phyloP scores from a whole-genome alignment of 92 coral and sea anemone genomes.

The Meandrina meandrites region DNA sequence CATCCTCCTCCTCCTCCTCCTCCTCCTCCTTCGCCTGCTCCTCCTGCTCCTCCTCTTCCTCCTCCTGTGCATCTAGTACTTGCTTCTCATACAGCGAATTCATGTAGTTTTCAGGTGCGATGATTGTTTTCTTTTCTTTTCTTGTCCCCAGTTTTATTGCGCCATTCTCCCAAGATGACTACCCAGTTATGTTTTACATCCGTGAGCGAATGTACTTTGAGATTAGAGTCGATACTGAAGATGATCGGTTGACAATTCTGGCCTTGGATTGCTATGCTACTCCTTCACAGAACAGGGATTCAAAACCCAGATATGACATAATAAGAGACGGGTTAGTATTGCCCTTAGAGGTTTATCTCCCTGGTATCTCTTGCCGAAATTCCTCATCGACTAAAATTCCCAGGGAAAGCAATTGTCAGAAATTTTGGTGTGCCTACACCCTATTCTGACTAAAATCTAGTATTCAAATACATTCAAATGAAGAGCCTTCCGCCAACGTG shows the following conservation, averaged over 20 bases:
- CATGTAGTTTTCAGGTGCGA: background rate
- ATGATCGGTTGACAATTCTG: slow-evolving; percentile 10
- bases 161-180: slow-evolving; percentile 29
- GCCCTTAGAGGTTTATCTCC: too few relatives aligned
- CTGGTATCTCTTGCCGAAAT: background rate
- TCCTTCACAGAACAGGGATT: slow-evolving; percentile 32
- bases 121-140: background rate
- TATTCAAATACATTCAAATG: too few relatives aligned
- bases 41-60: too few relatives aligned
- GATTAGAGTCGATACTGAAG: slow-evolving; percentile 16
- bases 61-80: too few relatives aligned
- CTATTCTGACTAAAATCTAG: too few relatives aligned
- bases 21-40: too few relatives aligned
- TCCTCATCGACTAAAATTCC: background rate
- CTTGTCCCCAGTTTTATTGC: background rate
- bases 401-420: background rate
- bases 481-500: too few relatives aligned
- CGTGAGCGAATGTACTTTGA: slow-evolving; percentile 17
- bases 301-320: slow-evolving; percentile 28
- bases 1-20: too few relatives aligned
- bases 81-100: too few relatives aligned
- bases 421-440: background rate
- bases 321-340: slow-evolving; percentile 27
- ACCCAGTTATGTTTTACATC: slow-evolving; percentile 8
- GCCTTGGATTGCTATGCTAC: slow-evolving; percentile 41